Percentiles rank a stretch among this genome's conserved stretches.
Evolutionary conservation across 1,140 invertebrate genomes (phyloP).

Genomic region (Laupala kohalensis): DNA sequence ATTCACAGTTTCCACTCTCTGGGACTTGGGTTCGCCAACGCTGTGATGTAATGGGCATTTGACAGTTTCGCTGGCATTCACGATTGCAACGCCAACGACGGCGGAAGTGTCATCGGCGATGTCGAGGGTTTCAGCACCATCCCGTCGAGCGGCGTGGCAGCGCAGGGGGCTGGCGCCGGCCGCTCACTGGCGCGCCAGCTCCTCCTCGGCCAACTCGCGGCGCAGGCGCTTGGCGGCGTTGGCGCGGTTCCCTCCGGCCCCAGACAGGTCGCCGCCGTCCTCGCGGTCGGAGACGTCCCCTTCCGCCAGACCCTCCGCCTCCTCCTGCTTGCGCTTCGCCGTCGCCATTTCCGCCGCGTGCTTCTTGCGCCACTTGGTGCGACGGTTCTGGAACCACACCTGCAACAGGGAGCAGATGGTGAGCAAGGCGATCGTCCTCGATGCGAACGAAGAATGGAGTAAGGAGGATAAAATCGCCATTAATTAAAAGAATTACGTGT

Average conservation of each 20-base stretch:
- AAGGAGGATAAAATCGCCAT: no score
- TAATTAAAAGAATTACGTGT: no score
- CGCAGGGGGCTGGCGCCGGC: background rate
- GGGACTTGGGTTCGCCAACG: no score
- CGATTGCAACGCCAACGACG: no score
- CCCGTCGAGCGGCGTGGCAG: no score
- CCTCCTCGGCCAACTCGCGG: constrained; percentile 29
- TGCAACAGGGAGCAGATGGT: constrained; percentile 38
- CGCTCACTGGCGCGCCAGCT: constrained; percentile 11
- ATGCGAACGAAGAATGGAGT: no score
- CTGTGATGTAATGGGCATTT: no score
- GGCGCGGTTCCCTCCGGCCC: constrained; percentile 31
- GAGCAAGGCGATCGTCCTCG: no score
- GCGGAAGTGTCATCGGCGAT: no score
- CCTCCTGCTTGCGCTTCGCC: constrained; percentile 91
- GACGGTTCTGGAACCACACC: constrained; percentile 99
- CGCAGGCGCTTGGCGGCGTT: constrained; percentile 37
- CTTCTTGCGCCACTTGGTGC: constrained; percentile 99
- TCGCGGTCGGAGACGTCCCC: constrained; percentile 27
- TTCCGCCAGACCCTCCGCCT: constrained; percentile 62
- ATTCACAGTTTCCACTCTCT: no score
- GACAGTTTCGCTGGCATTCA: no score
- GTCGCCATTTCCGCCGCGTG: constrained; percentile 98
- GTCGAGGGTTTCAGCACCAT: no score
- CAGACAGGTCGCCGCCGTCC: constrained; percentile 54